Base-by-base conservation (phyloP, 2,888 invertebrate genomes). In the Scaptomyza cyrtandrae region DNA sequence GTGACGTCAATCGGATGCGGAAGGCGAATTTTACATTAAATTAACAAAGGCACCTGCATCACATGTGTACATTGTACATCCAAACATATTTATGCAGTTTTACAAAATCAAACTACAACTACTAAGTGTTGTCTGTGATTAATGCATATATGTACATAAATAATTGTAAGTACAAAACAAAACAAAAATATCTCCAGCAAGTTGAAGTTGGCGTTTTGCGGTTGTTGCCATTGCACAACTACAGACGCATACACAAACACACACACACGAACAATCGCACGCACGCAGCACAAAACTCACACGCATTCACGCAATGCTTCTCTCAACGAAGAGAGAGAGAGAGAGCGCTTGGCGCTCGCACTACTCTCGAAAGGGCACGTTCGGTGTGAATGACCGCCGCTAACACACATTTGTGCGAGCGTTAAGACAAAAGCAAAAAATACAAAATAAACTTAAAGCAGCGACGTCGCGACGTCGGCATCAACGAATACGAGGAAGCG, bases 381-480 rank as follows among this genome's bases (percentile, higher is more conserved):
- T 90, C 86, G 74, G 83, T 87, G 90, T 90, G 90, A 90, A 90
- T 90, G 90, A 90, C 90, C 90, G 90, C 89, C 75, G 89, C 90
- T 90, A 90, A 90, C 90, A 90, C 90, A 90, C 90, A 90, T 90
- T 90, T 90, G 85, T 83, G 86, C 82, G 83, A 83, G 84, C 79
- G 71, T 74, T 75, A 79, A 78, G 77, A 84, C 75, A 78, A 81
- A 77, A 78, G 67, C 76, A 77, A 72, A 75, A 64, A 69, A 63
- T 57, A 24, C 39, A 56, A 56, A 55, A 67, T 65, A 56, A 67
- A 61, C 67, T 69, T 74, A 61, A 68, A 67, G 50, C 68, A 62
- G 57, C 78, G 48, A 58, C 43, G 77, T 65, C 50, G 54, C 80
- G 67, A 55, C 74, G 67, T 57, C 71, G 60, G 53, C 68, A 63